These are phyloP conservation scores for Chalcis sispes DNA, from an alignment of 2,888 invertebrate genomes.

Conservation along the genomic window DNA sequence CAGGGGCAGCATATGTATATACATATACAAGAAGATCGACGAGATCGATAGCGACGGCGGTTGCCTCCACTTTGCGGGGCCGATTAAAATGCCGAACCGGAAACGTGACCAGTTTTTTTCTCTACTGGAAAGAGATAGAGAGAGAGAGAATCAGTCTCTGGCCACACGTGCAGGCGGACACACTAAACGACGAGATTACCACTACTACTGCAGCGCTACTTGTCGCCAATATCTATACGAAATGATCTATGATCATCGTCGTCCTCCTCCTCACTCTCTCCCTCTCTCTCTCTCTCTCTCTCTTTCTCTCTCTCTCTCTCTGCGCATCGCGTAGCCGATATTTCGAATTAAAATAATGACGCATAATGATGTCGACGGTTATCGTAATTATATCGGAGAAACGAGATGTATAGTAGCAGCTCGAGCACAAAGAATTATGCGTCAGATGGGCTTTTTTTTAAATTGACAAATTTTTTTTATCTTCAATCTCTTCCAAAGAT, in stretches of 20 bases:
- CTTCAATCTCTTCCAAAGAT: too few relatives aligned
- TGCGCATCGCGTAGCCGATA: conserved; percentile 27
- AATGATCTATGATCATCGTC: conserved; percentile 54
- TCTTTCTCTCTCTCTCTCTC: too few relatives aligned
- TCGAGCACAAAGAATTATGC: conserved; percentile 17
- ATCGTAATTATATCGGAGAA: conserved; percentile 37
- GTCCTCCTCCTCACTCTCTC: too few relatives aligned
- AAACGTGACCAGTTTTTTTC: conserved; percentile 62
- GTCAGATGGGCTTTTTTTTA: neutral
- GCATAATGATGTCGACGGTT: conserved; percentile 52
- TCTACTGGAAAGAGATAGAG: neutral
- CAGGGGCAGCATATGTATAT: neutral
- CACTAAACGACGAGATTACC: neutral
- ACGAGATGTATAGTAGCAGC: neutral
- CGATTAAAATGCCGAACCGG: conserved; percentile 61
- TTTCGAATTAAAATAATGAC: conserved; percentile 56
- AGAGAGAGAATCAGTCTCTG: conserved; percentile 26
- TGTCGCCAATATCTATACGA: conserved; percentile 58
- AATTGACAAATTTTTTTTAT: conserved; percentile 39
- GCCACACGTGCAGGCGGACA: conserved; percentile 62
- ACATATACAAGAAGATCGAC: conserved; percentile 49
- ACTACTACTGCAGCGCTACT: conserved; percentile 60
- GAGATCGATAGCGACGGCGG: conserved; percentile 40
- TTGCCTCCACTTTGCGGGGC: conserved; percentile 46
- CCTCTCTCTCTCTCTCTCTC: too few relatives aligned